Conservation (phyloP, 2,113 vertebrate genomes). For the Austrofundulus limnaeus region DNA sequence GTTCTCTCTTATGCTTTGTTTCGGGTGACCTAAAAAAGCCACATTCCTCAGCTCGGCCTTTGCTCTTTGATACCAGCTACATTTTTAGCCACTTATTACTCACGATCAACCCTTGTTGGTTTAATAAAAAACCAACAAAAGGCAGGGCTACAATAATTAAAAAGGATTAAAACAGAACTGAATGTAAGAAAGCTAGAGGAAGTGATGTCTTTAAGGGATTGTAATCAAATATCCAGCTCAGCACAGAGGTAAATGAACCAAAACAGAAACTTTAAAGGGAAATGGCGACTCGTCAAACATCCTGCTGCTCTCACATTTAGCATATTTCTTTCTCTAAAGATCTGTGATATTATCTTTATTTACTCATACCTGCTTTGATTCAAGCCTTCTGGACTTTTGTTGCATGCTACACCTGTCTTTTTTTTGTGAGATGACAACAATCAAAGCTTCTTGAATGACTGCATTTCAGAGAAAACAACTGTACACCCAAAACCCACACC, state of each 20-base stretch:
- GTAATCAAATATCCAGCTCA: constrained; percentile 4
- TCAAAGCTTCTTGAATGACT: too few species aligned
- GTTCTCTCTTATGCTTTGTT: constrained; percentile 70
- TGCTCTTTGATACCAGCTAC: constrained; percentile 4
- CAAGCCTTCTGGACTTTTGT: neutral
- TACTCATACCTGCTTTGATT: neutral
- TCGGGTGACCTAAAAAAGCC: constrained; percentile 70
- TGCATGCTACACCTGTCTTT: neutral
- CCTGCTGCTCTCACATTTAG: constrained; percentile 18
- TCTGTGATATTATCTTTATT: neutral
- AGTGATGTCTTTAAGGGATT: neutral
- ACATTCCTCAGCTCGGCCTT: constrained; percentile 42
- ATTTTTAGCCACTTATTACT: neutral
- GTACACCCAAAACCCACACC: too few species aligned
- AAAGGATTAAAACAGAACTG: neutral
- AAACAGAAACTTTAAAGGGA: constrained; percentile 14
- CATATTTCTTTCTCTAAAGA: neutral
- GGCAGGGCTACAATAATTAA: neutral
- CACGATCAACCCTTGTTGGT: neutral
- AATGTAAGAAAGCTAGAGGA: constrained; percentile 3
- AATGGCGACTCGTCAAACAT: constrained; percentile 4
- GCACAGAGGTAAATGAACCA: neutral
- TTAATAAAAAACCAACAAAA: too few species aligned
- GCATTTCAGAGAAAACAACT: neutral
- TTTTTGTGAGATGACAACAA: neutral